Evolutionary conservation across 2,888 invertebrate species (phyloP), one percentile per base, ranked within the genome.

Genomic region (Caenorhabditis sinica): DNA sequence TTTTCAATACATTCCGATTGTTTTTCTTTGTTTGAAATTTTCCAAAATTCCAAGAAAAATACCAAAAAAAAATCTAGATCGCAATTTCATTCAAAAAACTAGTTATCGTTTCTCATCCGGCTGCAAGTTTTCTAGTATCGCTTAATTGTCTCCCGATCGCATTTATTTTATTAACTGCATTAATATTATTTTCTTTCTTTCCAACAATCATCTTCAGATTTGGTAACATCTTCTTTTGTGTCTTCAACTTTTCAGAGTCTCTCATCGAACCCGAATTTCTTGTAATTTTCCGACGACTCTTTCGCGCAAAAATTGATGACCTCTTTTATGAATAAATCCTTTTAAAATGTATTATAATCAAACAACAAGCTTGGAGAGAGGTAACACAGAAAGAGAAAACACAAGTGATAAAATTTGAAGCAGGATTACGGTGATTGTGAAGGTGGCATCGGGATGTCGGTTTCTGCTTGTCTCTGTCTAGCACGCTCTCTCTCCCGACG

Each of bases 401-500:
- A 49, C 36, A 15, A 60, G 15, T n/a, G 33, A 30, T 17, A 20
- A 20, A 13, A 28, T 36, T 17, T 43, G 9, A 8, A 45, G 45
- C 20, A 28, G 20, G 43, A 45, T 79, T 20, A 79, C 0, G 71
- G 77, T 0, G 77, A 79, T 30, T 49, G 51, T 0, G 63, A 40
- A 13, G 65, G 33, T 25, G 72, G 45, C 17, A 43, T n/a, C 11
- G 56, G 56, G 9, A 36, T 53, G 11, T 56, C 71, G 5, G 43
- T 20, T n/a, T 49, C 49, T 9, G n/a, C 2, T 36, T 60, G 51
- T 5, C 40, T 56, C 40, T 60, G 65, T 63, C 76, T 86, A 30
- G 72, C 73, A 23, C 80, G 61, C 53, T 88, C 87, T 30, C 87
- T 74, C 58, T 83, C 79, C 0, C 77, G 63, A 23, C 88, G 75